These are phyloP conservation scores for Anser brachyrhynchus DNA, from an alignment of 2,113 vertebrate species.

Conservation along the genomic window DNA sequence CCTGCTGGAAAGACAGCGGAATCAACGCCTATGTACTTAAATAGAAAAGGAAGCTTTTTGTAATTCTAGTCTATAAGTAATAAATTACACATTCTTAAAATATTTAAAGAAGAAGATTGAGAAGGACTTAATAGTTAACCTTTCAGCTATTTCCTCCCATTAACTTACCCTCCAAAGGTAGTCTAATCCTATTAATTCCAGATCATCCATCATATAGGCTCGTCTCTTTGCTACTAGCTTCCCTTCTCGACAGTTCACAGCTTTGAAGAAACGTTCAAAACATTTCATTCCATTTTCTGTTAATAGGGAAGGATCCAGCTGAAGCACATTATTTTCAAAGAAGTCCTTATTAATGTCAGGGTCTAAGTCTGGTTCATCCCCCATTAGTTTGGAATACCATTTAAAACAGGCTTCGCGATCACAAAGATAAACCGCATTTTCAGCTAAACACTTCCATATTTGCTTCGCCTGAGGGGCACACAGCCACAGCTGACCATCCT, in stretches of 20 bases:
- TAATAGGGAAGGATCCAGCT: conserved; percentile 96
- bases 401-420: conserved; percentile 99
- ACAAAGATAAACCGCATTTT: conserved; percentile 98
- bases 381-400: conserved; percentile 99
- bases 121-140: background rate
- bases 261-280: conserved; percentile 99
- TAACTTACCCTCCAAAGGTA: conserved; percentile 98
- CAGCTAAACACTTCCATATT: conserved; percentile 99
- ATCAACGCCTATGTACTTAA: background rate
- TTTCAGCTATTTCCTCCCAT: conserved; percentile 17
- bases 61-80: background rate
- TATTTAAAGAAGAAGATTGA: background rate
- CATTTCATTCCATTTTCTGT: conserved; percentile 99
- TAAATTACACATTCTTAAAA: background rate
- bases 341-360: conserved; percentile 99
- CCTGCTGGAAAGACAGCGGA: background rate
- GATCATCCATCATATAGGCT: conserved; percentile 99
- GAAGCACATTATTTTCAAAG: conserved; percentile 99
- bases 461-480: conserved; percentile 99
- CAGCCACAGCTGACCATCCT: conserved; percentile 98
- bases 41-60: background rate
- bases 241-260: conserved; percentile 98
- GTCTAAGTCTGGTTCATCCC: conserved; percentile 98
- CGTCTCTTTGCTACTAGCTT: conserved; percentile 97
- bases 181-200: conserved; percentile 98